phyloP scores from a whole-genome alignment of 2,797 vertebrate species.

The Chrosomus eos region DNA sequence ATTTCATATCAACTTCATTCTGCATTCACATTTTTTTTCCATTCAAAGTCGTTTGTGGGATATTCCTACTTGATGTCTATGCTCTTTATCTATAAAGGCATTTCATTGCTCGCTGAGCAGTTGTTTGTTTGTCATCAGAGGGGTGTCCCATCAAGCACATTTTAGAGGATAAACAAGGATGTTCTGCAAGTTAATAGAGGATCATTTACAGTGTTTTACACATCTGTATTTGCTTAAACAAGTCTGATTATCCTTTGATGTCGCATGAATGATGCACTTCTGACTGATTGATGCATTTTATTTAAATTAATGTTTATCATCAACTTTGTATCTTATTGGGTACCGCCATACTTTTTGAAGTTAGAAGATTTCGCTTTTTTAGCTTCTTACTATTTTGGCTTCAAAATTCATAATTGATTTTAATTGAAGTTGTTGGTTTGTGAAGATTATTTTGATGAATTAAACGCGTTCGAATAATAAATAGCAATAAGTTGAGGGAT shows the following conservation, averaged over 20 bases:
- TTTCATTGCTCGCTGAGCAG: not conserved
- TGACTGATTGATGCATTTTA: not conserved
- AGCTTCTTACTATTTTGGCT: not conserved
- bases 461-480: not conserved
- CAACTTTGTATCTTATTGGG: not conserved
- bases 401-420: not conserved
- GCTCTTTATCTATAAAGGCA: not conserved
- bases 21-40: conserved; percentile 31
- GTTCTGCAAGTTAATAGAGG: not conserved
- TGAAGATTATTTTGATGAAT: not conserved
- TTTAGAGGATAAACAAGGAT: not conserved
- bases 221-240: not conserved
- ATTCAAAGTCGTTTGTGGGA: not conserved
- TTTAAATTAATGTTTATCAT: not conserved
- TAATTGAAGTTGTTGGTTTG: not conserved
- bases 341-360: not conserved
- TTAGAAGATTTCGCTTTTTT: not conserved
- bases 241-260: not conserved
- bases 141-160: not conserved
- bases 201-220: not conserved
- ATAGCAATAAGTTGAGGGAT: not conserved
- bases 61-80: not conserved
- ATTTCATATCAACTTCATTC: conserved; percentile 27
- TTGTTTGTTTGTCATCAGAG: not conserved
- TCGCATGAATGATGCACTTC: not conserved